phyloP scores from a whole-genome alignment of 2,888 invertebrate genomes.

The Biston stratarius region DNA sequence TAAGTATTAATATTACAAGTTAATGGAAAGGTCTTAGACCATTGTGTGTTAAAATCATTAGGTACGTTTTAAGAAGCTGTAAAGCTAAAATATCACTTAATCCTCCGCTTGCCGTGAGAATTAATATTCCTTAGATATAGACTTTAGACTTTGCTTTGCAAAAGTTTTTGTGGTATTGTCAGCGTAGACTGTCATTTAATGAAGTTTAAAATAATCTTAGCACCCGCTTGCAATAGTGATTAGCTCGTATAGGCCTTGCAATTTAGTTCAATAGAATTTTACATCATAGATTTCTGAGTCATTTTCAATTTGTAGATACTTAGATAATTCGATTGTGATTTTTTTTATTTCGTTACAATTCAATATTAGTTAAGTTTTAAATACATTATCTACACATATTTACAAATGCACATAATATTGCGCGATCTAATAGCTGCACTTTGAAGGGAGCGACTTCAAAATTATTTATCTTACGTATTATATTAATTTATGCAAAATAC shows the following conservation, averaged over 20 bases:
- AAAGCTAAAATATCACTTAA: constrained; percentile 85
- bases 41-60: constrained; percentile 59
- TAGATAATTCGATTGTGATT: constrained; percentile 40
- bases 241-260: constrained; percentile 32
- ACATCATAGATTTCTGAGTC: constrained; percentile 24
- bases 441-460: constrained; percentile 72
- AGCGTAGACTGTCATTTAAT: constrained; percentile 62
- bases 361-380: constrained; percentile 64
- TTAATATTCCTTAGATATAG: constrained; percentile 67
- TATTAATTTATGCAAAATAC: constrained; percentile 56
- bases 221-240: constrained; percentile 48
- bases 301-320: neutral
- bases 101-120: constrained; percentile 74
- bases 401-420: constrained; percentile 72
- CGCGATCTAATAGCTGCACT: constrained; percentile 78
- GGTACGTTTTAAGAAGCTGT: constrained; percentile 71
- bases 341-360: constrained; percentile 74
- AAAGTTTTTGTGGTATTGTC: constrained; percentile 77
- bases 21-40: constrained; percentile 72
- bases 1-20: constrained; percentile 51
- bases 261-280: constrained; percentile 20
- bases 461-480: constrained; percentile 38
- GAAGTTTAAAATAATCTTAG: constrained; percentile 53
- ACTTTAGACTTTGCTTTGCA: constrained; percentile 76
- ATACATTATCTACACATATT: constrained; percentile 74